phyloP scores from a whole-genome alignment of 2,888 invertebrate species.

The Neocrepidodera transversa region DNA sequence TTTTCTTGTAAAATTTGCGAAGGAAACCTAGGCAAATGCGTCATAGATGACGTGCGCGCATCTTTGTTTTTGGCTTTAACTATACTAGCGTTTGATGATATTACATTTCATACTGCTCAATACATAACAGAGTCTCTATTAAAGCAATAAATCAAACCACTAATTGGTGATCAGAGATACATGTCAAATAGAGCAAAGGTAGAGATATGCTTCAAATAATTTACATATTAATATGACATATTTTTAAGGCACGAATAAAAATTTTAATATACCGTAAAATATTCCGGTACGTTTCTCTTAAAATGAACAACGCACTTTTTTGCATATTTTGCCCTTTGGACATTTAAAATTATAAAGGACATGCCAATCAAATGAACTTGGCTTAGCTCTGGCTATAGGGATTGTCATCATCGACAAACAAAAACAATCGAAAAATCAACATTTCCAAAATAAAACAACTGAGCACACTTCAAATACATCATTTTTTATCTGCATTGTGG shows the following conservation, averaged over 20 bases:
- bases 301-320: not conserved
- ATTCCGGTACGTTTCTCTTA: not conserved
- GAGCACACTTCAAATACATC: conserved; percentile 20
- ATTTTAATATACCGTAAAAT: not conserved
- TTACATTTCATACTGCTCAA: too few relatives aligned
- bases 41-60: too few relatives aligned
- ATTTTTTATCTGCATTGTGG: conserved; percentile 9
- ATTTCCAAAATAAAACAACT: conserved; percentile 15
- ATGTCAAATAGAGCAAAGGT: too few relatives aligned
- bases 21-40: too few relatives aligned
- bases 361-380: conserved; percentile 17
- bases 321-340: not conserved
- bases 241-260: not conserved
- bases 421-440: conserved; percentile 25
- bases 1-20: too few relatives aligned
- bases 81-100: too few relatives aligned
- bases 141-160: too few relatives aligned
- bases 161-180: too few relatives aligned
- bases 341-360: conserved; percentile 11
- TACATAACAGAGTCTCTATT: too few relatives aligned
- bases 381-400: conserved; percentile 7
- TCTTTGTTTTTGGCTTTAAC: too few relatives aligned
- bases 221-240: too few relatives aligned
- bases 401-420: conserved; percentile 10
- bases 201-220: not conserved